Evolutionary conservation across 2,797 vertebrate species (phyloP).

Genomic region (Ptychadena robeensis): DNA sequence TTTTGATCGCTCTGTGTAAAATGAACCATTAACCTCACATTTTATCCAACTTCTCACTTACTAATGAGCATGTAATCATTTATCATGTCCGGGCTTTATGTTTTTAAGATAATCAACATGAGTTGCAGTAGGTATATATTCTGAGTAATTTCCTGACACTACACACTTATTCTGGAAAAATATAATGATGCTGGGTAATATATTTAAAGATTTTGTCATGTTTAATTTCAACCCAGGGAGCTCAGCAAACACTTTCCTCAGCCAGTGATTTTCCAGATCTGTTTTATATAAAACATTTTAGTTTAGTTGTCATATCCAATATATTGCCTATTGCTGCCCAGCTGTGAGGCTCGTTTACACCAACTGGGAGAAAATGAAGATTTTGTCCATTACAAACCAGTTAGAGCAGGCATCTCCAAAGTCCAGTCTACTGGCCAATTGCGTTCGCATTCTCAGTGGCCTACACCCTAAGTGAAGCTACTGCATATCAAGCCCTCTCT

Average conservation of each 20-base stretch:
- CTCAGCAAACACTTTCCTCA: not conserved
- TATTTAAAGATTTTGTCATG: constrained; percentile 25
- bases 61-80: constrained; percentile 18
- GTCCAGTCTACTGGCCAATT: too few species aligned
- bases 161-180: not conserved
- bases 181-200: not conserved
- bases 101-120: constrained; percentile 7
- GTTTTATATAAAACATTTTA: not conserved
- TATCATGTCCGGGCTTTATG: constrained; percentile 3
- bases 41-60: not conserved
- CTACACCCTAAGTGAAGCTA: too few species aligned
- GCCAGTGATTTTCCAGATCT: not conserved
- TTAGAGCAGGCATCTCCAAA: not conserved
- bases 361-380: not conserved
- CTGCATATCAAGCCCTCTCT: too few species aligned
- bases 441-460: too few species aligned
- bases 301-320: too few species aligned
- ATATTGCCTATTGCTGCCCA: not conserved
- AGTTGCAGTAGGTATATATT: constrained; percentile 1
- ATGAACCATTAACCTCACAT: constrained; percentile 40
- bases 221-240: not conserved
- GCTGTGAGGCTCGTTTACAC: not conserved
- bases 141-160: not conserved
- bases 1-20: constrained; percentile 26
- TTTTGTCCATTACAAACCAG: not conserved